These are phyloP conservation scores for Apis florea DNA, from an alignment of 1,140 invertebrate species.

Conservation along the genomic window DNA sequence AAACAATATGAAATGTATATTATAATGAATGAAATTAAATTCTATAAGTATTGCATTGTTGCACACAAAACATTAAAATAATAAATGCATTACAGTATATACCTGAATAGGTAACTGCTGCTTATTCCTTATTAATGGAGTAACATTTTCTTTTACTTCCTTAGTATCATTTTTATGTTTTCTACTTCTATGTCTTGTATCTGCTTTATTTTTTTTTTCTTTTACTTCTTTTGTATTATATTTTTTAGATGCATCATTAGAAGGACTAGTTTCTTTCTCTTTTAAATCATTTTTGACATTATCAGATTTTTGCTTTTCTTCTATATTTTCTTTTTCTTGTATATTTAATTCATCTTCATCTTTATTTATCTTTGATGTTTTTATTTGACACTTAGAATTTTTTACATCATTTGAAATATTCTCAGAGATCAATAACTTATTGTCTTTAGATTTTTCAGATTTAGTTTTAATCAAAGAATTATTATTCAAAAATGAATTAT, in stretches of 20 bases:
- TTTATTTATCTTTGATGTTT: conserved; percentile 43
- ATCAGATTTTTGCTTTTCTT: conserved; percentile 42
- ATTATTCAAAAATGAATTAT: conserved; percentile 43
- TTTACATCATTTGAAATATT: conserved; percentile 49
- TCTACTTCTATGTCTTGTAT: conserved; percentile 71
- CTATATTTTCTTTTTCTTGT: conserved; percentile 45
- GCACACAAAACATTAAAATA: conserved; percentile 49
- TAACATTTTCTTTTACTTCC: conserved; percentile 60
- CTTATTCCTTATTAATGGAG: conserved; percentile 45
- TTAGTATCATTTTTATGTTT: conserved; percentile 56
- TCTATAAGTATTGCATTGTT: conserved; percentile 32
- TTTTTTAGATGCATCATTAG: conserved; percentile 53
- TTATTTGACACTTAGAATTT: conserved; percentile 50
- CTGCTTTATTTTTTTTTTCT: conserved; percentile 76
- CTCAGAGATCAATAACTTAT: conserved; percentile 53
- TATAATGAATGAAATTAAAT: conserved; percentile 36
- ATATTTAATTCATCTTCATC: conserved; percentile 34
- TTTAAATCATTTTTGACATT: conserved; percentile 25
- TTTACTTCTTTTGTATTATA: conserved; percentile 70
- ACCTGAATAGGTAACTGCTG: conserved; percentile 65
- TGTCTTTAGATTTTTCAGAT: conserved; percentile 65
- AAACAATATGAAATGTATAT: conserved; percentile 19
- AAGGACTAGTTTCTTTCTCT: conserved; percentile 32
- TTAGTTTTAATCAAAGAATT: conserved; percentile 64
- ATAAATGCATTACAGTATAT: conserved; percentile 44